These are phyloP conservation scores for Bhutanitis thaidina DNA, from an alignment of 2,888 invertebrate species.

Conservation along the genomic window DNA sequence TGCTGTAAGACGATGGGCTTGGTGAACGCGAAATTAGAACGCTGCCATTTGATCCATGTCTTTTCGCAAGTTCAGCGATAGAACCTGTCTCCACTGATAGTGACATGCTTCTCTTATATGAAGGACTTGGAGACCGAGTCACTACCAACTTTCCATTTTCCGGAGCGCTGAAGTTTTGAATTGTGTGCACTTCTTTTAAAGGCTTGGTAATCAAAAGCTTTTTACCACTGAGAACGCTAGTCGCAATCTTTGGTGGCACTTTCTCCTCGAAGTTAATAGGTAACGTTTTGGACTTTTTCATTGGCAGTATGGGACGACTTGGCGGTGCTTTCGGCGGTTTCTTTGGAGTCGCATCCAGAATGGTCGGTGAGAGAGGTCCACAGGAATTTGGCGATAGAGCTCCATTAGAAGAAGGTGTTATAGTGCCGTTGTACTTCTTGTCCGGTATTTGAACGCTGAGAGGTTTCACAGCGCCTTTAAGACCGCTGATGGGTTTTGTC, in stretches of 20 bases:
- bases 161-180: constrained; percentile 40
- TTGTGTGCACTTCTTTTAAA: constrained; percentile 64
- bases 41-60: constrained; percentile 54
- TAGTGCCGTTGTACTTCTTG: constrained; percentile 31
- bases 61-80: constrained; percentile 68
- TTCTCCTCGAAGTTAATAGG: constrained; percentile 69
- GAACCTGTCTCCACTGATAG: constrained; percentile 70
- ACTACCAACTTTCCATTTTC: constrained; percentile 52
- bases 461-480: constrained; percentile 29
- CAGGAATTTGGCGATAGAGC: constrained; percentile 49
- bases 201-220: constrained; percentile 66
- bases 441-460: constrained; percentile 63
- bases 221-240: constrained; percentile 54
- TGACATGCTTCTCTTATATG: constrained; percentile 61
- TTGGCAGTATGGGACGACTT: constrained; percentile 58
- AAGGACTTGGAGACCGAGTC: constrained; percentile 60
- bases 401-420: constrained; percentile 29
- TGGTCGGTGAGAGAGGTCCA: constrained; percentile 62
- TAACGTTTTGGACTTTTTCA: constrained; percentile 69
- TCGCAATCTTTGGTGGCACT: constrained; percentile 49
- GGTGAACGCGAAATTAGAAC: constrained; percentile 76
- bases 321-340: constrained; percentile 68
- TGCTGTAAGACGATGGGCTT: constrained; percentile 72
- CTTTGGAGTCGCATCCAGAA: constrained; percentile 62
- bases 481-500: constrained; percentile 35